Evolutionary conservation across 2,888 invertebrate species (phyloP), one percentile per base, ranked within the genome.

Genomic region (Polyommatus icarus): DNA sequence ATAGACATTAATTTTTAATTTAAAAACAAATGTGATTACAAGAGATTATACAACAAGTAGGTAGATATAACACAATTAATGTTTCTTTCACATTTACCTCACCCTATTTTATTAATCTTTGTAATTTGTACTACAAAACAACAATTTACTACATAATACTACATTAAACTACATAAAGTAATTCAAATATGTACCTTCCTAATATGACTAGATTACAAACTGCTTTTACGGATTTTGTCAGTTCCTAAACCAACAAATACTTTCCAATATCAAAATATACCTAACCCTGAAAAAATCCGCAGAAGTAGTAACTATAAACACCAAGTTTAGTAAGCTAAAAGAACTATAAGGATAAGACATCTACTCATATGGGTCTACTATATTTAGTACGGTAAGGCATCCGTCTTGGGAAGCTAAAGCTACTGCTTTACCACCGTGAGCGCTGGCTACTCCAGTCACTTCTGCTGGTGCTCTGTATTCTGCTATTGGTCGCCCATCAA

Each of bases 341-440:
- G 29, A 61, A 7, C 24, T 61, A 24, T 3, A 59, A 61, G 10
- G 24, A 12, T 24, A 1, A 61, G 24, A 24, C 12, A 71, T 79
- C 79, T 88, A 92, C 78, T 89, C 91, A 76, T 93, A 81, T 1
- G 94, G 94, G 79, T 94, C 94, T 1, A 95, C 92, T 80, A 96
- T 95, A 20, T 98, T 97, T 78, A 99, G 93, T n/a, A 98, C 97
- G 0, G 98, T 98, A 78, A 99, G 96, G 86, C 98, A 98, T 6
- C 99, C 99, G 86, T 99, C 99, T 1, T 98, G 97, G 0, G 98
- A 98, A 0, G 98, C 98, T 76, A 99, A 94, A 0, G 98, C 97
- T 57, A 98, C 95, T 29, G 97, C 96, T 82, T 95, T 96, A 0
- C 98, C 98, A 81, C 97, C 98, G 76, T 96, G 96, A 0, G 97